These are phyloP conservation scores for Pogonomyrmex californicus DNA, from an alignment of 1,140 invertebrate species.

Conservation along the genomic window DNA sequence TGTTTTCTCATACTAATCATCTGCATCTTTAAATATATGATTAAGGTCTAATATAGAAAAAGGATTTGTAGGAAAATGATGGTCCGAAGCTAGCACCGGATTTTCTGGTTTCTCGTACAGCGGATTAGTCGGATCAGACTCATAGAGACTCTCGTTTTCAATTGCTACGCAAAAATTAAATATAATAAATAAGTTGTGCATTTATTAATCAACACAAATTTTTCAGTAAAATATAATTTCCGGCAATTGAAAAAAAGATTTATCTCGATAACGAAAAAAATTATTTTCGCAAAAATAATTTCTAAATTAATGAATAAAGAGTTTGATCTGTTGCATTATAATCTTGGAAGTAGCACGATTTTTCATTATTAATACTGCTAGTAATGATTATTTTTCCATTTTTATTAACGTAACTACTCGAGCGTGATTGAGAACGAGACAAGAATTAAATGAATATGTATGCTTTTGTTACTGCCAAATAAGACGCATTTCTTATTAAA, in stretches of 20 bases:
- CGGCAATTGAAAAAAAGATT: neutral
- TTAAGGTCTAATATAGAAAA: slow-evolving; percentile 62
- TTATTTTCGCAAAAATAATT: neutral
- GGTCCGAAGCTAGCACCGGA: slow-evolving; percentile 41
- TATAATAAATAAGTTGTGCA: neutral
- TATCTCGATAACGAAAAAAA: neutral
- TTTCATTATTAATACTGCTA: neutral
- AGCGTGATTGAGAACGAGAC: neutral
- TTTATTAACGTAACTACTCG: neutral
- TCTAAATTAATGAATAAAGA: neutral
- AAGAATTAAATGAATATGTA: slow-evolving; percentile 19
- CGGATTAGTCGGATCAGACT: neutral
- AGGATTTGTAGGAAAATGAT: slow-evolving; percentile 64
- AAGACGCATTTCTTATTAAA: slow-evolving; percentile 12
- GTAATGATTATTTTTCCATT: neutral
- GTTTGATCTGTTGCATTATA: neutral
- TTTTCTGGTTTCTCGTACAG: slow-evolving; percentile 37
- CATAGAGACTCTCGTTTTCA: slow-evolving; percentile 8
- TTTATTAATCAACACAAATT: neutral
- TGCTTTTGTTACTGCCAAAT: slow-evolving; percentile 73
- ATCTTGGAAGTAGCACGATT: neutral
- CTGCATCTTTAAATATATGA: slow-evolving; percentile 38
- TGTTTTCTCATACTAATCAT: slow-evolving; percentile 25
- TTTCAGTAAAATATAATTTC: slow-evolving; percentile 2
- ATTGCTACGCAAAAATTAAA: neutral